phyloP scores from a whole-genome alignment of 2,113 vertebrate genomes.

The Gymnogyps californianus region DNA sequence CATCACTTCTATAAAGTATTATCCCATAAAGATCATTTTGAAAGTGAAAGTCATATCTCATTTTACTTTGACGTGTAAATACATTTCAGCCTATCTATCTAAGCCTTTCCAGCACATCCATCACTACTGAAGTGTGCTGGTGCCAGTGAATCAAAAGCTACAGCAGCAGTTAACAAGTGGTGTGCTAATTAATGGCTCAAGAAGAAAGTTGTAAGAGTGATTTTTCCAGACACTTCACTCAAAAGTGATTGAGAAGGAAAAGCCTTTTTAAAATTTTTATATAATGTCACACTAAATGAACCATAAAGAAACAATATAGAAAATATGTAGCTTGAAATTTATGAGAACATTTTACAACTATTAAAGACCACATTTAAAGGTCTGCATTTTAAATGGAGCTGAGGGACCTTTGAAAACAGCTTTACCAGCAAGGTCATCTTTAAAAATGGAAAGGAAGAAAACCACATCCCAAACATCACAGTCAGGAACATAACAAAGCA shows the following conservation, averaged over 20 bases:
- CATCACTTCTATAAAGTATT: not conserved
- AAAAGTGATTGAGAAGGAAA: slow-evolving; percentile 36
- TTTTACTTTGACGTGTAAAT: slow-evolving; percentile 4
- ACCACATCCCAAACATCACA: not conserved
- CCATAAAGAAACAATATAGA: slow-evolving; percentile 44
- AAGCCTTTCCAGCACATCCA: not conserved
- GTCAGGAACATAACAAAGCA: not conserved
- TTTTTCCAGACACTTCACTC: not conserved
- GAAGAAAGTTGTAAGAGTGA: not conserved
- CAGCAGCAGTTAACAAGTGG: not conserved
- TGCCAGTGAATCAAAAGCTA: slow-evolving; percentile 31
- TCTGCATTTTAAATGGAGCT: slow-evolving; percentile 32
- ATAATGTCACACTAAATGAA: slow-evolving; percentile 56
- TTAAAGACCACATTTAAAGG: slow-evolving; percentile 38
- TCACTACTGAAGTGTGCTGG: not conserved
- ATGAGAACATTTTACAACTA: slow-evolving; percentile 27
- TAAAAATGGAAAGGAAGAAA: not conserved
- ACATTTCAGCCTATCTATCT: not conserved
- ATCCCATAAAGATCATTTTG: not conserved
- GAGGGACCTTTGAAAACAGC: not conserved
- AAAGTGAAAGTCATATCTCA: slow-evolving; percentile 24
- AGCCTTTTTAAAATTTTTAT: slow-evolving; percentile 33
- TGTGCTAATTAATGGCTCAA: slow-evolving; percentile 35
- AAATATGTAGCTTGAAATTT: slow-evolving; percentile 32
- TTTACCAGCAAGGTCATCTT: slow-evolving; percentile 33